Evolutionary conservation across 2,113 vertebrate species (phyloP), one percentile per base, ranked within the genome.

Genomic region (Gobiocypris rarus): DNA sequence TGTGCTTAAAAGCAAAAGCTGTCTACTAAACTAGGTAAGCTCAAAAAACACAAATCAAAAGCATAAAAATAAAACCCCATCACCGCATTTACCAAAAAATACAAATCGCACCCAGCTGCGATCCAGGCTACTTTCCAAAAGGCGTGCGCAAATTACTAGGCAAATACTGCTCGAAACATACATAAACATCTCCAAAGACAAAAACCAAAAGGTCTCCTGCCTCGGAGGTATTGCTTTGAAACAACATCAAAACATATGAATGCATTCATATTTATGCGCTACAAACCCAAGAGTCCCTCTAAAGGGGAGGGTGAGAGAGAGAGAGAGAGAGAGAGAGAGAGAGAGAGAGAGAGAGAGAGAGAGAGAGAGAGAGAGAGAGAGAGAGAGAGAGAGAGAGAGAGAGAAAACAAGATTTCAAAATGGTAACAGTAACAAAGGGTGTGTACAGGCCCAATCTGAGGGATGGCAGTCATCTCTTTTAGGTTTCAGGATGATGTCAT

Each of bases 211-310:
- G 41, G 69, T 34, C 31, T 26, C 24, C 45, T 77, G 82, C 54
- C 89, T 71, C 69, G 5, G 86, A 88, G 89, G 88, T 86, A 86
- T 63, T 84, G 86, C 88, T 91, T 89, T 91, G 86, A 90, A 80
- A 90, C 74, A 80, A 77, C 88, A 89, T 88, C 83, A 90, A 88
- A 89, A 87, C 13, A 38, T 48, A 89, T 84, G 52, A 86, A 86
- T 83, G 86, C 82, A 83, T 90, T 93, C 65, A 80, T 88, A 87
- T 89, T 89, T 89, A 88, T 88, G 82, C 84, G 28, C 63, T 26
- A 59, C 85, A 56, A 67, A 76, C 86, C 71, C 75, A n/a, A 50
- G 56, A 65, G 84, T 73, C 41, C 77, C 73, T 65, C 75, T 52
- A 79, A 65, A 85, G 65, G 86, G 26, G 19, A 45, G 24, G 22